Percentiles rank a stretch among this genome's conserved stretches.
These are phyloP conservation scores for Branchinecta lynchi DNA, from an alignment of 1,140 invertebrate species.

Conservation along the genomic window DNA sequence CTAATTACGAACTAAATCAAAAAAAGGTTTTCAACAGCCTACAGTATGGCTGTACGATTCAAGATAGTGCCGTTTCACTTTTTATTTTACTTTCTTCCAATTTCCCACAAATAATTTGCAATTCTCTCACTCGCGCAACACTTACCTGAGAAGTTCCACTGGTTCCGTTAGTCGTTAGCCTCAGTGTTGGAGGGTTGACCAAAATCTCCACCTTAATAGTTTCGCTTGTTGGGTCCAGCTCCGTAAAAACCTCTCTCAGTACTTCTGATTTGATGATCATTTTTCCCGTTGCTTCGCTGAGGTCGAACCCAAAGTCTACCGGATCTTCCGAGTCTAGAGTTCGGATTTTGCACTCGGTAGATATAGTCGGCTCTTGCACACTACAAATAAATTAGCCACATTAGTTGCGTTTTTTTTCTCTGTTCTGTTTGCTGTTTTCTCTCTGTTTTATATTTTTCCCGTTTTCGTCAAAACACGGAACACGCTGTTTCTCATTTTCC, in stretches of 20 bases:
- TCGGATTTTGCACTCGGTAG: background rate
- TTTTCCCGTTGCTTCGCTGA: background rate
- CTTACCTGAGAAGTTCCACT: background rate
- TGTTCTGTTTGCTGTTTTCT: too few species aligned
- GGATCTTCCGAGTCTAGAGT: background rate
- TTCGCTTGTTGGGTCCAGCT: background rate
- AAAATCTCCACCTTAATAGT: background rate
- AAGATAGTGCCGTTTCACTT: too few species aligned
- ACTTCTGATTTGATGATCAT: slow-evolving; percentile 2
- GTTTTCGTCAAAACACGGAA: too few species aligned
- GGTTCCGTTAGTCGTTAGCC: background rate
- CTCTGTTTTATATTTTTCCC: too few species aligned
- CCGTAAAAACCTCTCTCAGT: background rate
- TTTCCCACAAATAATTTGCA: too few species aligned
- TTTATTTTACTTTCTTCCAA: too few species aligned
- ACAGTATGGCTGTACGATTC: too few species aligned
- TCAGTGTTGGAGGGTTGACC: background rate
- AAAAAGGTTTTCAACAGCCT: too few species aligned
- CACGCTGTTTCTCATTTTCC: too few species aligned
- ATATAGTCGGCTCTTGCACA: background rate
- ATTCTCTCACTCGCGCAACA: too few species aligned
- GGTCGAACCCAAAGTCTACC: background rate
- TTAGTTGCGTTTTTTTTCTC: too few species aligned
- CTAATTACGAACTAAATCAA: too few species aligned
- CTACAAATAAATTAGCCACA: background rate